Percentiles rank a stretch among this genome's conserved stretches.
These are phyloP conservation scores for Pseudoips prasinana DNA, from an alignment of 2,888 invertebrate species.

Conservation along the genomic window DNA sequence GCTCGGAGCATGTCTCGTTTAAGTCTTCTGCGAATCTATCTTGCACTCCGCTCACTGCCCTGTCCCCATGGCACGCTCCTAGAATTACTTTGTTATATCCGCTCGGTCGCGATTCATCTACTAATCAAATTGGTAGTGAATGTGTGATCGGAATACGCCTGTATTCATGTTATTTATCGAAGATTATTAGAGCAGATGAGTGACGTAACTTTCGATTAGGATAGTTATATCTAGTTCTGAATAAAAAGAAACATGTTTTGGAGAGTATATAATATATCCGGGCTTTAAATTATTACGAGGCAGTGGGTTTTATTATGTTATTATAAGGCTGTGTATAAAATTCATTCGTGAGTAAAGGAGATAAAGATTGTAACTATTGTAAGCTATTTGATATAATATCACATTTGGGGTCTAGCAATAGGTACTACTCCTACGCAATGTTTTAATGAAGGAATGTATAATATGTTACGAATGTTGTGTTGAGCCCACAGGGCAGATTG, in stretches of 20 bases:
- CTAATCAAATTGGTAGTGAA: slow-evolving; percentile 38
- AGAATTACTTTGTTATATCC: slow-evolving; percentile 18
- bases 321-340: slow-evolving; percentile 73
- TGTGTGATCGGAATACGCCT: slow-evolving; percentile 14
- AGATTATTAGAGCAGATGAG: slow-evolving; percentile 17
- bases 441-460: slow-evolving; percentile 51
- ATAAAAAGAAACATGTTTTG: slow-evolving; percentile 39
- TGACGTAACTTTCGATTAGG: slow-evolving; percentile 44
- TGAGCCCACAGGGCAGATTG: slow-evolving; percentile 56
- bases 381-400: slow-evolving; percentile 47
- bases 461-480: slow-evolving; percentile 57
- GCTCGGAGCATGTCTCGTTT: slow-evolving; percentile 17
- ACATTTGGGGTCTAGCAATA: slow-evolving; percentile 36
- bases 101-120: slow-evolving; percentile 29
- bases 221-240: slow-evolving; percentile 54
- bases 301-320: slow-evolving; percentile 69
- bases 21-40: slow-evolving; percentile 29
- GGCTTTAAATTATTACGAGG: slow-evolving; percentile 57
- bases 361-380: slow-evolving; percentile 60
- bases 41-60: slow-evolving; percentile 52
- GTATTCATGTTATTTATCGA: slow-evolving; percentile 22
- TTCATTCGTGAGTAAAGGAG: slow-evolving; percentile 59
- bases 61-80: slow-evolving; percentile 39
- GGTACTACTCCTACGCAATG: slow-evolving; percentile 55
- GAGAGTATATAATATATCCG: slow-evolving; percentile 32